Conservation (phyloP, 2,888 invertebrate species). For the Helobdella robusta region DNA sequence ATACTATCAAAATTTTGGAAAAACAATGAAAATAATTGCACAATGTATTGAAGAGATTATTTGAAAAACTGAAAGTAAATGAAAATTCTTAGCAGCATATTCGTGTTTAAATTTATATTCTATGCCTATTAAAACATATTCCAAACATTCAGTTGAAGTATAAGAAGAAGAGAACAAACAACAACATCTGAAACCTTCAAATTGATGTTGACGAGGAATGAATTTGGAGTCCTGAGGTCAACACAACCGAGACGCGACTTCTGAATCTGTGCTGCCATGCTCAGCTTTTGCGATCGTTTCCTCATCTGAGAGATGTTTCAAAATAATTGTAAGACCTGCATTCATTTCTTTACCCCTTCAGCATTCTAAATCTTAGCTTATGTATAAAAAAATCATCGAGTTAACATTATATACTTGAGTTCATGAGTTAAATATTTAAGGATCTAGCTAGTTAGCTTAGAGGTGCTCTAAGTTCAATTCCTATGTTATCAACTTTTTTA, state of each 20-base stretch:
- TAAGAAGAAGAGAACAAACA: neutral
- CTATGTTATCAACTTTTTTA: no score
- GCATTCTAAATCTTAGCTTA: no score
- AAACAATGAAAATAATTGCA: neutral
- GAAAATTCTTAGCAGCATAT: neutral
- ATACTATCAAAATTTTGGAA: neutral
- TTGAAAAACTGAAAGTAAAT: neutral
- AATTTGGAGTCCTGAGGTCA: constrained; percentile 88
- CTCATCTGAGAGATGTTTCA: neutral
- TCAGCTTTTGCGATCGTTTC: constrained; percentile 38
- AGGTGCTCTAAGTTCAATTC: no score
- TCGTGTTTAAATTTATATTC: neutral
- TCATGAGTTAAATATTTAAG: no score
- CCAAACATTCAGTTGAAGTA: neutral
- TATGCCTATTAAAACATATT: neutral
- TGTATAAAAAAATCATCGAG: no score
- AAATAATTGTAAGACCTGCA: neutral
- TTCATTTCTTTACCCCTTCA: no score
- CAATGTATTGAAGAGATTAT: neutral
- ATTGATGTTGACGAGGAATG: constrained; percentile 84
- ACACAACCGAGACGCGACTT: constrained; percentile 86
- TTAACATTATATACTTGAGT: no score
- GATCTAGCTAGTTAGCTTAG: no score
- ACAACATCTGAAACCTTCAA: constrained; percentile 53
- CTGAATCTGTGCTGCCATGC: constrained; percentile 74